Evolutionary conservation across 2,888 invertebrate species (phyloP).

Genomic region (Gandaritis pyraliata): DNA sequence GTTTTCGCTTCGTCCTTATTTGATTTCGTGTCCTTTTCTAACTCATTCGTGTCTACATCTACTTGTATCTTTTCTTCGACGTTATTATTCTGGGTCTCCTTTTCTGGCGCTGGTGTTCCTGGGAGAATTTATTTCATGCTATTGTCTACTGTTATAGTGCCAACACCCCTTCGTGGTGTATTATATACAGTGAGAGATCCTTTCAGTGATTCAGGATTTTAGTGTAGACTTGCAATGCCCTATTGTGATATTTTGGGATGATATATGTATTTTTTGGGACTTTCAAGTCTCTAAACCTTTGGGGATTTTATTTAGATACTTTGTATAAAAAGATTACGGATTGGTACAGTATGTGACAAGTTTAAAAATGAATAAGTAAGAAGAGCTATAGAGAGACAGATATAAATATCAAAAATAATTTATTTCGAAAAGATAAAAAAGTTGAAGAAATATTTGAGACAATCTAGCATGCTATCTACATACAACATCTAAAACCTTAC

Average conservation of each 20-base stretch:
- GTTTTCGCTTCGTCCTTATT: slow-evolving; percentile 56
- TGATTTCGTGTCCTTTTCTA: slow-evolving; percentile 59
- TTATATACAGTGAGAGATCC: slow-evolving; percentile 17
- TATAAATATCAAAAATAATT: neutral
- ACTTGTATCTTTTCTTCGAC: slow-evolving; percentile 64
- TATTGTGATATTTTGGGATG: neutral
- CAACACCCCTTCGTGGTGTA: slow-evolving; percentile 10
- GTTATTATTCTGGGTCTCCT: slow-evolving; percentile 69
- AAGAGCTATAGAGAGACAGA: slow-evolving; percentile 5
- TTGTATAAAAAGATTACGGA: too few species aligned
- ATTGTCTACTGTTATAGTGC: slow-evolving; percentile 46
- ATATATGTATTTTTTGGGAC: too few species aligned
- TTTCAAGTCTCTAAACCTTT: too few species aligned
- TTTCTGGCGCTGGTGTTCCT: slow-evolving; percentile 65
- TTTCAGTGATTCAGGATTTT: neutral
- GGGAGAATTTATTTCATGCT: slow-evolving; percentile 61
- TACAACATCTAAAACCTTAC: slow-evolving; percentile 34
- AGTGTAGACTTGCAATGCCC: neutral
- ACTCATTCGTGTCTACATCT: slow-evolving; percentile 60
- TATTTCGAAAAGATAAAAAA: slow-evolving; percentile 14
- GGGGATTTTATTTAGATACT: too few species aligned
- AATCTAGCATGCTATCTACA: slow-evolving; percentile 42
- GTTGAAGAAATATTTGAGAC: slow-evolving; percentile 21
- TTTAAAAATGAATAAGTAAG: neutral
- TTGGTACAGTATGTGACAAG: neutral